Conservation (phyloP, 1,140 invertebrate genomes). For the Contarinia nasturtii region DNA sequence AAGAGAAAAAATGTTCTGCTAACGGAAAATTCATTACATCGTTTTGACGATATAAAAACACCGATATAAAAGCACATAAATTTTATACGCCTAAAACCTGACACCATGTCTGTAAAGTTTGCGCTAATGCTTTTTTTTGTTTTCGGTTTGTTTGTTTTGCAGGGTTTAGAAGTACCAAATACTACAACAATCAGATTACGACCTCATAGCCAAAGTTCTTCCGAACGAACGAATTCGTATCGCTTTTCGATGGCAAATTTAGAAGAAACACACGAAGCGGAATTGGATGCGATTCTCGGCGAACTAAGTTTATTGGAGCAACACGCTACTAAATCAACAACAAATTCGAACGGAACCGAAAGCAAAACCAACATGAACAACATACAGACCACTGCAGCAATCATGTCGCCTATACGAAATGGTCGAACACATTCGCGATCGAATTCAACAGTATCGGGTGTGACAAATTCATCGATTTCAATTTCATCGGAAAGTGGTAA, state of each 20-base stretch:
- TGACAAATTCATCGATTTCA: slow-evolving; percentile 15
- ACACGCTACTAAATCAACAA: slow-evolving; percentile 8
- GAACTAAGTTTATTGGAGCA: slow-evolving; percentile 80
- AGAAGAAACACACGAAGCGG: slow-evolving; percentile 86
- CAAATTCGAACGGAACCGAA: neutral
- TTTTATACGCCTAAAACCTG: too few species aligned
- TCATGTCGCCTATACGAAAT: slow-evolving; percentile 11
- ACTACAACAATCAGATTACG: neutral
- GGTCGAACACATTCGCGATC: slow-evolving; percentile 29
- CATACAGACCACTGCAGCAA: slow-evolving; percentile 17
- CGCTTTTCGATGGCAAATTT: slow-evolving; percentile 83
- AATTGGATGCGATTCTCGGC: slow-evolving; percentile 86
- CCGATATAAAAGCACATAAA: too few species aligned
- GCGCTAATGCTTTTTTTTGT: too few species aligned
- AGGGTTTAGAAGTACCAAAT: slow-evolving; percentile 1
- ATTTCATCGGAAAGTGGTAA: slow-evolving; percentile 22
- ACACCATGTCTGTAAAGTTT: too few species aligned
- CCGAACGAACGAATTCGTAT: slow-evolving; percentile 61
- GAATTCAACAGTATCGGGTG: slow-evolving; percentile 24
- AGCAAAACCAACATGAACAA: slow-evolving; percentile 10
- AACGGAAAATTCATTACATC: too few species aligned
- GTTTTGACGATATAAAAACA: too few species aligned
- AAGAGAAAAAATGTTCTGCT: too few species aligned
- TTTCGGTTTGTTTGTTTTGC: neutral
- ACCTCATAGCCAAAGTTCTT: neutral